Conservation (phyloP, 2,113 vertebrate species). For the Canis aureus region DNA sequence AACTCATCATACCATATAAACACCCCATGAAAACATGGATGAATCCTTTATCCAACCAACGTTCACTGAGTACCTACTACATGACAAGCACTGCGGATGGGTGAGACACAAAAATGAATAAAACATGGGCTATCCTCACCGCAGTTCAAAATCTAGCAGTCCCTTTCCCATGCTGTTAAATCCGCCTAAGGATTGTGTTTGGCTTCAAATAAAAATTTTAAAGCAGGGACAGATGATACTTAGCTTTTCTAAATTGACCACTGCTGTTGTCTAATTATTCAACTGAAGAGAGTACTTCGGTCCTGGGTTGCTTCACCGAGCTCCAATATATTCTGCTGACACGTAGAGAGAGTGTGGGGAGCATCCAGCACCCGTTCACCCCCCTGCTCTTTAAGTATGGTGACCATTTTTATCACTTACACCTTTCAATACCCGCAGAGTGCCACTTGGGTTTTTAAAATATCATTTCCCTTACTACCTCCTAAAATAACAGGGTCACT, state of each 20-base stretch:
- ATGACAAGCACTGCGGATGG: not conserved
- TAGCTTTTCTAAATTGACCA: not conserved
- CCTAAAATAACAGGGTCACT: slow-evolving; percentile 75
- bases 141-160: slow-evolving; percentile 21
- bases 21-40: not conserved
- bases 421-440: slow-evolving; percentile 52
- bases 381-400: not conserved
- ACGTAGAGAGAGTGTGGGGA: not conserved
- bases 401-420: slow-evolving; percentile 60
- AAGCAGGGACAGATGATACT: not conserved
- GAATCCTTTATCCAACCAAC: not conserved
- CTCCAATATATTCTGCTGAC: not conserved
- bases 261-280: slow-evolving; percentile 13
- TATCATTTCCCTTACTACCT: slow-evolving; percentile 67
- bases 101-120: not conserved
- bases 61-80: not conserved
- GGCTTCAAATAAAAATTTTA: slow-evolving; percentile 49
- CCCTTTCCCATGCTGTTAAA: not conserved
- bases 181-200: slow-evolving; percentile 12
- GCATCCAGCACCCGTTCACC: not conserved
- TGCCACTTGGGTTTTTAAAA: slow-evolving; percentile 49
- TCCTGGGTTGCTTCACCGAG: not conserved
- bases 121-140: not conserved
- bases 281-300: not conserved
- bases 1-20: not conserved